Evolutionary conservation across 2,113 vertebrate species (phyloP).

Genomic region (Lophius piscatorius): DNA sequence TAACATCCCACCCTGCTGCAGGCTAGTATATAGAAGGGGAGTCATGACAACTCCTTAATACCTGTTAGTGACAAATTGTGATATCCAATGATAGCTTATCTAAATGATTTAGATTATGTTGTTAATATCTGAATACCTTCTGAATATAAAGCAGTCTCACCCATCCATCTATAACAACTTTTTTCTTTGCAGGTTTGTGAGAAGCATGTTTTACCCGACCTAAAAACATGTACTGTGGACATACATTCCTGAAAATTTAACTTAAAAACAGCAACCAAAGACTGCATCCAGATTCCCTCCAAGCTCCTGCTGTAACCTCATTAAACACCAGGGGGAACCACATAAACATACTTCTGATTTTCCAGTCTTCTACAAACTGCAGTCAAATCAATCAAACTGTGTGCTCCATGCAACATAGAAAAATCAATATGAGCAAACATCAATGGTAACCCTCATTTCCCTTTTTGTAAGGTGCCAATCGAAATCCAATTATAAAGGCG

Average conservation of each 20-base stretch:
- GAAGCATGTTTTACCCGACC: too few relatives aligned
- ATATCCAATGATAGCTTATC: too few relatives aligned
- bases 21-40: neutral
- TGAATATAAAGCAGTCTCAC: too few relatives aligned
- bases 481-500: slow-evolving; percentile 76
- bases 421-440: slow-evolving; percentile 72
- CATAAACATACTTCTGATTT: slow-evolving; percentile 14
- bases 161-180: too few relatives aligned
- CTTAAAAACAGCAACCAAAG: too few relatives aligned
- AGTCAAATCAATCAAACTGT: slow-evolving; percentile 48
- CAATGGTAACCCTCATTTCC: slow-evolving; percentile 72
- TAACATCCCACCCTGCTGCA: neutral
- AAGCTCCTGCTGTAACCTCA: neutral
- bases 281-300: too few relatives aligned
- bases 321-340: slow-evolving; percentile 58
- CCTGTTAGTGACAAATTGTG: too few relatives aligned
- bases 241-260: too few relatives aligned
- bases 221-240: too few relatives aligned
- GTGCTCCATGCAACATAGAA: slow-evolving; percentile 69
- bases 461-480: slow-evolving; percentile 70
- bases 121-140: too few relatives aligned
- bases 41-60: neutral
- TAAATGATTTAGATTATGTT: too few relatives aligned
- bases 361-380: slow-evolving; percentile 39
- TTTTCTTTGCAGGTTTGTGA: too few relatives aligned